Evolutionary conservation across 2,113 vertebrate species (phyloP), one percentile per base, ranked within the genome.

Genomic region (Fulica atra): DNA sequence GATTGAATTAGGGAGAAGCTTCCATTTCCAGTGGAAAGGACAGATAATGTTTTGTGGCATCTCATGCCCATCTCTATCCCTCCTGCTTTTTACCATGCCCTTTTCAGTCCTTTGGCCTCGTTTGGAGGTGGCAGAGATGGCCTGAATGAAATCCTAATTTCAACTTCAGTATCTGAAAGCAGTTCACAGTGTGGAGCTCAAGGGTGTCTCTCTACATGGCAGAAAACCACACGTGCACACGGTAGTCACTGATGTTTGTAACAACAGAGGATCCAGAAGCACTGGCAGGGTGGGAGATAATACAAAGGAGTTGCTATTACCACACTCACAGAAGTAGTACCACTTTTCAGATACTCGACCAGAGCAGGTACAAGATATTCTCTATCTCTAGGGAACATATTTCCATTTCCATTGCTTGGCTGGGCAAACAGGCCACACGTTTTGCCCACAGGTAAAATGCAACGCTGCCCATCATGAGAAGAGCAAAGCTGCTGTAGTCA

Each of bases 401-500:
- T 88, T 50, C n/a, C 10, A 35, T 78, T 87, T 77, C 29, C 20
- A 72, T 44, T 44, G 16, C 86, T 65, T 93, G 31, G 44, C 17
- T 38, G 56, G 4, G 16, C 64, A 51, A 64, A 35, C 7, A 63
- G 20, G 16, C 46, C 70, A 66, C 7, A 31, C 0, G 0, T 65
- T 93, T 81, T 84, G 3, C 20, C 16, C 17, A 31, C 5, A 40
- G 48, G 16, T 11, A 61, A 89, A 87, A 60, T 50, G 44, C 35
- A 78, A 26, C 16, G 29, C 29, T 66, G 14, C 24, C 18, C 35
- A 36, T 53, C 68, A 14, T 9, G 10, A 95, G 61, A 88, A 92
- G 85, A 42, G 7, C 57, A 76, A 77, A 94, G 15, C 6, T 81
- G 18, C 20, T 70, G 11, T 19, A 69, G 35, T 33, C 36, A 65